phyloP scores from a whole-genome alignment of 2,797 vertebrate species.

The Sebastes melanostomus region DNA sequence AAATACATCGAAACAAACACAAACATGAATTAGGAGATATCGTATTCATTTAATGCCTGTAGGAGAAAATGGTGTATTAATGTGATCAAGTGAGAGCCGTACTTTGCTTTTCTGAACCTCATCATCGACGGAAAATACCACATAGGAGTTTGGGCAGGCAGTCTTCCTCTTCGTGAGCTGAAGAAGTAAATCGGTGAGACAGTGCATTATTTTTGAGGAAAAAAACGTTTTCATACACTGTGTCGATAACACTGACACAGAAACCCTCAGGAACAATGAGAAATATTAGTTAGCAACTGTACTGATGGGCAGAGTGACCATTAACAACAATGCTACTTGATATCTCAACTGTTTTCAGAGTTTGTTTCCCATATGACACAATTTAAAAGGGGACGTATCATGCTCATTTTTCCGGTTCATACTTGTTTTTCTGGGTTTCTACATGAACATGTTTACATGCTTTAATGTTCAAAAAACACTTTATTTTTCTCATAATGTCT shows the following conservation, averaged over 20 bases:
- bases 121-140: constrained; percentile 86
- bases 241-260: background rate
- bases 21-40: background rate
- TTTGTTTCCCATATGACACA: background rate
- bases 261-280: background rate
- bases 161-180: constrained; percentile 82
- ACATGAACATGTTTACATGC: no score
- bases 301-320: background rate
- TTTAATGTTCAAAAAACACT: no score
- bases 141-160: constrained; percentile 85
- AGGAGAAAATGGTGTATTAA: background rate
- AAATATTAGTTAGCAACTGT: background rate
- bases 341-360: background rate
- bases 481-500: no score
- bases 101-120: constrained; percentile 94
- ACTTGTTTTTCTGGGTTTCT: no score
- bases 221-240: background rate
- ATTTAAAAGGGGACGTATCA: background rate
- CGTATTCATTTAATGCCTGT: background rate
- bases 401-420: no score
- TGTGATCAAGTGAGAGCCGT: background rate
- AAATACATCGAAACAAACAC: background rate
- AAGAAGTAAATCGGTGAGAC: constrained; percentile 16
- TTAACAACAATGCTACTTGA: background rate
- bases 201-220: background rate